Conservation (phyloP, 2,797 vertebrate genomes). For the Gallinago stenura region DNA sequence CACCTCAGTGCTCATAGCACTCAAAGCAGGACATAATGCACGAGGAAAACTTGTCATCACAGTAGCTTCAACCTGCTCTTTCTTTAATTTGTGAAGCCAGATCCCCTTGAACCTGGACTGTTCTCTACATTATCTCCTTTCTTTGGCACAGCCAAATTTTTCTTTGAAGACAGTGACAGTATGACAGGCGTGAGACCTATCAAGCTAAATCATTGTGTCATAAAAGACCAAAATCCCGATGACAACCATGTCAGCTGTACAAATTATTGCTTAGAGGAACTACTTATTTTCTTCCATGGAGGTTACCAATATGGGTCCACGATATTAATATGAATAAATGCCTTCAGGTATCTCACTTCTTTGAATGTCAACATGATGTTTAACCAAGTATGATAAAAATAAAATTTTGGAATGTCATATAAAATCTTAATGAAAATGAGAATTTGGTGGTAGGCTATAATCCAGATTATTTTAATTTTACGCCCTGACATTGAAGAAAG, state of each 20-base stretch:
- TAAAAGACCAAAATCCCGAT: not conserved
- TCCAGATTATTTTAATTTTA: not conserved
- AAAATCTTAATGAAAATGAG: not conserved
- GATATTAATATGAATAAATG: not conserved
- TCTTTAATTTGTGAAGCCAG: not conserved
- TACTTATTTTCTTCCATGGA: not conserved
- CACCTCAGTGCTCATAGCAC: not conserved
- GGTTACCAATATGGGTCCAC: not conserved
- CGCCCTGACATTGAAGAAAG: not conserved
- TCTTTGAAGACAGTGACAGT: not conserved
- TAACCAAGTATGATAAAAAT: not conserved
- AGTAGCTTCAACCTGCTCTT: not conserved
- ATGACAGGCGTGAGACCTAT: not conserved
- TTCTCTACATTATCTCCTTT: not conserved
- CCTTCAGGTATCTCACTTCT: not conserved
- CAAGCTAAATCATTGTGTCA: not conserved
- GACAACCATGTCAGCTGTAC: not conserved
- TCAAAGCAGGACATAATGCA: not conserved
- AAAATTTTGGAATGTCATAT: not conserved
- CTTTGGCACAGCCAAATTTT: not conserved
- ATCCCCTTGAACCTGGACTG: not conserved
- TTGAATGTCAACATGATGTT: not conserved
- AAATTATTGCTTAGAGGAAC: not conserved
- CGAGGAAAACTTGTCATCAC: not conserved
- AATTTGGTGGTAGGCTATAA: not conserved